phyloP scores from a whole-genome alignment of 2,888 invertebrate species.

The Andrena hattorfiana region DNA sequence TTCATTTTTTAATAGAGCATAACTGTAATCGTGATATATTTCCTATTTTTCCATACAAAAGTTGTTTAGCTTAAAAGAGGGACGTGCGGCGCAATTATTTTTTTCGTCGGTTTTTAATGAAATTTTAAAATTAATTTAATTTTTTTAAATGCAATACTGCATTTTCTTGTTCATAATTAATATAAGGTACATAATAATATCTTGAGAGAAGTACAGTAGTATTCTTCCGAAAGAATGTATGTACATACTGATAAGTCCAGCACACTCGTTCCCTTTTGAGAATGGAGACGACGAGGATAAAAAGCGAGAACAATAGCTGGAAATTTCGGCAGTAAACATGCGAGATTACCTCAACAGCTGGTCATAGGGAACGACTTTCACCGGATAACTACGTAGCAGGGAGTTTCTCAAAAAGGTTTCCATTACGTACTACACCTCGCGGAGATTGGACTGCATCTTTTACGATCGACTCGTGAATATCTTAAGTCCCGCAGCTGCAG shows the following conservation, averaged over 20 bases:
- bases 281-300: conserved; percentile 12
- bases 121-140: no score
- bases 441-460: conserved; percentile 75
- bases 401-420: conserved; percentile 60
- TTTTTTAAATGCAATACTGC: no score
- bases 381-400: conserved; percentile 40
- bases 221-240: no score
- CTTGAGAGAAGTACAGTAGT: no score
- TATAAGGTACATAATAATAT: no score
- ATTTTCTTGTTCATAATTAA: no score
- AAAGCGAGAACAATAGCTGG: conserved; percentile 17
- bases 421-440: conserved; percentile 60
- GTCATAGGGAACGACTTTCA: conserved; percentile 49
- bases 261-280: not conserved
- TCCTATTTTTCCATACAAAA: no score
- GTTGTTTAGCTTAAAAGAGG: no score
- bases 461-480: conserved; percentile 75
- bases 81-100: no score
- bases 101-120: no score
- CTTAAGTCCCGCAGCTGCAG: conserved; percentile 62
- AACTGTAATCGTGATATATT: no score
- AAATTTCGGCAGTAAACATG: conserved; percentile 39
- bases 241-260: not conserved
- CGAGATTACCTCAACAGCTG: conserved; percentile 38
- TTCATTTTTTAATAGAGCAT: no score